Percentiles rank a stretch among this genome's conserved stretches.
Conservation (phyloP, 2,888 invertebrate species). For the Macrophya alboannulata region DNA sequence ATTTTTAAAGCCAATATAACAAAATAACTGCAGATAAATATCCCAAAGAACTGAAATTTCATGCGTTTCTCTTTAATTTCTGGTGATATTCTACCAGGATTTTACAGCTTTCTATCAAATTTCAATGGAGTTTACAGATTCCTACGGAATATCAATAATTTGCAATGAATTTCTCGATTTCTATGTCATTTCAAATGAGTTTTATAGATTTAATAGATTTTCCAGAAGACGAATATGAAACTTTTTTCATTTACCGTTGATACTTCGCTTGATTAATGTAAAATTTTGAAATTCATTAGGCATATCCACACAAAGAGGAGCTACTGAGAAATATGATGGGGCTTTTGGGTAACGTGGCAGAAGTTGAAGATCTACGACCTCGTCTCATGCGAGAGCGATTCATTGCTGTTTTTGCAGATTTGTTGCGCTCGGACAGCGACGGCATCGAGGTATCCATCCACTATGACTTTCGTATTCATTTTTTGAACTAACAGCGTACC, state of each 20-base stretch:
- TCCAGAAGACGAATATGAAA: background rate
- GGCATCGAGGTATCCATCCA: conserved; percentile 91
- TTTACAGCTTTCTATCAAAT: background rate
- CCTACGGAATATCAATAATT: background rate
- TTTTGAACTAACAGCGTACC: conserved; percentile 42
- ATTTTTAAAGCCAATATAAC: background rate
- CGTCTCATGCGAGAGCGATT: conserved; percentile 93
- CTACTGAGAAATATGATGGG: conserved; percentile 99
- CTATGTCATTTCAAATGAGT: background rate
- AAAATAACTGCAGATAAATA: no score
- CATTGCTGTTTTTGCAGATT: conserved; percentile 92
- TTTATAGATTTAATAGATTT: background rate
- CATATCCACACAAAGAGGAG: conserved; percentile 94
- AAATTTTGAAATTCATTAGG: conserved; percentile 81
- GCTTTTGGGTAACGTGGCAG: conserved; percentile 96
- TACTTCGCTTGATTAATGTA: background rate
- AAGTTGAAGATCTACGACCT: conserved; percentile 91
- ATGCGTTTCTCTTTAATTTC: background rate
- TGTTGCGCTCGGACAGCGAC: conserved; percentile 93
- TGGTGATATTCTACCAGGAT: background rate
- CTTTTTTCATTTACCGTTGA: background rate
- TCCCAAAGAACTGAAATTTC: no score
- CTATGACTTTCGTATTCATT: conserved; percentile 40
- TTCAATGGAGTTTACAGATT: background rate
- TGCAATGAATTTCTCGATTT: background rate